Base-by-base conservation (phyloP, 2,113 vertebrate species). In the Charadrius vociferus region DNA sequence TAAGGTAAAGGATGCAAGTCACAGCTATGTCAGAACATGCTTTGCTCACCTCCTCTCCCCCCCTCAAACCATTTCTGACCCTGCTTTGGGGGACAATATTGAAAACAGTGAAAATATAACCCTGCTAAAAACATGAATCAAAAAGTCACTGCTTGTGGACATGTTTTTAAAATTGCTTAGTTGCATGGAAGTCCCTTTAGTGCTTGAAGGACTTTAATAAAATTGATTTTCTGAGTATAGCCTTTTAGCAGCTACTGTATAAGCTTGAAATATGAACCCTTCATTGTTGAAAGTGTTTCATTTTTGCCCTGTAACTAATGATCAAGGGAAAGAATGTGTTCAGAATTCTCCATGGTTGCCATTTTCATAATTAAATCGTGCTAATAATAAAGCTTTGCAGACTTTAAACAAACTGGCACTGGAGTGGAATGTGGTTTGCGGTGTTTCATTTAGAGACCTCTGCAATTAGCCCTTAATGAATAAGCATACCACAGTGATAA, bases 261-360 rank as follows among this genome's bases (percentile, higher is more conserved):
- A 99, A 99, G 99, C 99, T 99, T 99, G 99, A 99, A 99, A 99
- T 99, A 99, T 99, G 99, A 99, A 99, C 99, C 98, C 99, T 99
- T 99, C 99, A 99, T 99, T 99, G 99, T 99, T 98, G 98, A 99
- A 99, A 99, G 99, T 99, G 99, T 99, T 99, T 99, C 98, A 99
- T 99, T 99, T 99, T 98, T 98, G 97, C 98, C 98, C 98, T 98
- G 98, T 99, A 99, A 99, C 99, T 99, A 99, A 99, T 99, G 99
- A 99, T 99, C 98, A 98, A 98, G 98, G 98, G 98, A 99, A 98
- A 98, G 97, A 98, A 98, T 98, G 99, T 98, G 98, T 99, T 99
- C 99, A 98, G 99, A 99, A 99, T 99, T 99, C 98, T 99, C 98
- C 98, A 98, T 98, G 98, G 99, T 98, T 99, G 99, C 99, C 98